A percentile compares a stretch with the other conserved stretches of the same genome.
Evolutionary conservation across 2,888 invertebrate species (phyloP).

Genomic region (Eilema depressum): DNA sequence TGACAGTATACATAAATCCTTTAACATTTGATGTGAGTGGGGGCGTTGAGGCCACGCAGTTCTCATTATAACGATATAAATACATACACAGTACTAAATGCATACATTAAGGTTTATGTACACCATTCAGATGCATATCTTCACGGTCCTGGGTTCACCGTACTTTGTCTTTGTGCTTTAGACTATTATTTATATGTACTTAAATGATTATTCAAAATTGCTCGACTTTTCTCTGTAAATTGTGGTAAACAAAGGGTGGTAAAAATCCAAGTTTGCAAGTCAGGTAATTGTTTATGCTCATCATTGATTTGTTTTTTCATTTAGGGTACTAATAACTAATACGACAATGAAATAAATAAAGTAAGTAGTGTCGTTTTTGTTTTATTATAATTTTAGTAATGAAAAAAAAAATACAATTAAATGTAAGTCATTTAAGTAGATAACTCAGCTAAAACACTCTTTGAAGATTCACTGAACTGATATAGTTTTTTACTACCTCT

Average conservation of each 20-base stretch:
- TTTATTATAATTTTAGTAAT: neutral
- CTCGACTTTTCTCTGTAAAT: slow-evolving; percentile 43
- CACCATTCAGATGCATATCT: slow-evolving; percentile 67
- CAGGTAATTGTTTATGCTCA: neutral
- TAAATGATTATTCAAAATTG: slow-evolving; percentile 53
- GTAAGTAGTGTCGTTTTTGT: too few relatives aligned
- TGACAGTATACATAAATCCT: slow-evolving; percentile 34
- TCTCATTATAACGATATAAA: slow-evolving; percentile 33
- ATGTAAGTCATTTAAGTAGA: neutral
- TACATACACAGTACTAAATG: slow-evolving; percentile 38
- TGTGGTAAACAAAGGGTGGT: slow-evolving; percentile 19
- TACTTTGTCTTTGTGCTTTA: slow-evolving; percentile 44
- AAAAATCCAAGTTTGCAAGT: slow-evolving; percentile 7
- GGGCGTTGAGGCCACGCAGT: slow-evolving; percentile 38
- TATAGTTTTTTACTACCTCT: slow-evolving; percentile 74
- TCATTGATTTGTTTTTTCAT: neutral
- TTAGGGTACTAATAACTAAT: neutral
- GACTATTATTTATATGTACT: slow-evolving; percentile 43
- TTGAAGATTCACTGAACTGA: slow-evolving; percentile 73
- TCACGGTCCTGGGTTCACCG: slow-evolving; percentile 44
- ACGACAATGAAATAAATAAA: too few relatives aligned
- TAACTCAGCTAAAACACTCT: slow-evolving; percentile 55
- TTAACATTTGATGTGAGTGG: slow-evolving; percentile 39
- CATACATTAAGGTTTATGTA: slow-evolving; percentile 53
- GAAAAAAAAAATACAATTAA: neutral